Conservation (phyloP, 2,888 invertebrate genomes). For the Heliconius erato region DNA sequence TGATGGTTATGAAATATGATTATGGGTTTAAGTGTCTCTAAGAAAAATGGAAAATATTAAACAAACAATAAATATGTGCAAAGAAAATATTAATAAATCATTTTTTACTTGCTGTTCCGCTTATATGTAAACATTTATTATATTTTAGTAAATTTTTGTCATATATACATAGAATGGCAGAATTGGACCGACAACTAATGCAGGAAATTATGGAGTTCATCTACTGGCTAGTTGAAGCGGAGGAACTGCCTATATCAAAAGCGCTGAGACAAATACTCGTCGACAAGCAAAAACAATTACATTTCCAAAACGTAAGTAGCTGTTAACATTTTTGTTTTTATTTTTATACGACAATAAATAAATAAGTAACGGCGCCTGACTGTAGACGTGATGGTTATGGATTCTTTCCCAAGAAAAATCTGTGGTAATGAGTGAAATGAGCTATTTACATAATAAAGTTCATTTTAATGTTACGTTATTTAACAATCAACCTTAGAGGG, state of each 20-base stretch:
- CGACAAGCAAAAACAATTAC: slow-evolving; percentile 91
- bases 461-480: not conserved
- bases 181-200: slow-evolving; percentile 92
- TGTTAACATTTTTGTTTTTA: not conserved
- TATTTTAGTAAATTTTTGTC: not conserved
- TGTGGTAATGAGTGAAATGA: too few relatives aligned
- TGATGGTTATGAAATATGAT: not conserved
- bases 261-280: slow-evolving; percentile 95
- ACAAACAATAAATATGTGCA: not conserved
- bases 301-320: slow-evolving; percentile 77
- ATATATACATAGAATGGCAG: slow-evolving; percentile 88
- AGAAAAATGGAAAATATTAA: not conserved
- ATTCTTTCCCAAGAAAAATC: not conserved
- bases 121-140: not conserved
- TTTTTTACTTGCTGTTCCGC: not conserved
- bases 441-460: not conserved
- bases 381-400: not conserved
- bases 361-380: not conserved
- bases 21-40: not conserved
- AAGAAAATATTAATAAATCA: not conserved
- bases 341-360: not conserved
- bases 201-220: slow-evolving; percentile 96
- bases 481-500: too few relatives aligned
- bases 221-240: slow-evolving; percentile 95
- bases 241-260: slow-evolving; percentile 96